Evolutionary conservation across 2,888 invertebrate species (phyloP), one percentile per base, ranked within the genome.

Genomic region (Synanthedon vespiformis): DNA sequence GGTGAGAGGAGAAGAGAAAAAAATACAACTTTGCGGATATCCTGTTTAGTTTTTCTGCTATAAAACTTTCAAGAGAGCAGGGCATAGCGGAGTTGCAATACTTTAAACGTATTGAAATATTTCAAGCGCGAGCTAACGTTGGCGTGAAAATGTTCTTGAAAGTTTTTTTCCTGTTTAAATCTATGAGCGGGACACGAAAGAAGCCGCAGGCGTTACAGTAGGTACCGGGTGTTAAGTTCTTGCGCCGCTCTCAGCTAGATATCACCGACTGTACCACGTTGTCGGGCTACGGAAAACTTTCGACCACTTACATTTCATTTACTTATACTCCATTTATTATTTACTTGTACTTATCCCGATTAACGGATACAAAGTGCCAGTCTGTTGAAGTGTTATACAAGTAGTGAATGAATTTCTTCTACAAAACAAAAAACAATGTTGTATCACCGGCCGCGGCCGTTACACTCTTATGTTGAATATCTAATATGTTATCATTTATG

Each of bases 231-330:
- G 57, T 57, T 64, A 70, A 69, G 62, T 70, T 67, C 56, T 57
- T 55, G 52, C 57, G 55, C 40, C 57, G 52, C 53, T 40, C 10
- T 22, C 52, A 51, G 48, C 10, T 22, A 16, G 12, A 54, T 54
- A 56, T 60, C 34, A 64, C 63, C 70, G 67, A 70, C 70, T 71
- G 2, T 48, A 50, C 50, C n/a, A 22, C 22, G 11, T 12, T 40
- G 4, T 50, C 1, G 51, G 52, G 56, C 54, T 58, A 60, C 70
- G 71, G 68, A 61, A 61, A 80, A 80, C 72, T 81, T 82, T 74
- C 61, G 70, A 62, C 66, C 72, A 72, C 69, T 74, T 68, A 68
- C 72, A 77, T 81, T 80, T 80, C 77, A 78, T 80, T 74, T 22
- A 22, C 22, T 22, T 71, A 74, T 73, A 75, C 70, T 67, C 71